Evolutionary conservation across 2,113 vertebrate species (phyloP).

Genomic region (Melanotaenia duboulayi): DNA sequence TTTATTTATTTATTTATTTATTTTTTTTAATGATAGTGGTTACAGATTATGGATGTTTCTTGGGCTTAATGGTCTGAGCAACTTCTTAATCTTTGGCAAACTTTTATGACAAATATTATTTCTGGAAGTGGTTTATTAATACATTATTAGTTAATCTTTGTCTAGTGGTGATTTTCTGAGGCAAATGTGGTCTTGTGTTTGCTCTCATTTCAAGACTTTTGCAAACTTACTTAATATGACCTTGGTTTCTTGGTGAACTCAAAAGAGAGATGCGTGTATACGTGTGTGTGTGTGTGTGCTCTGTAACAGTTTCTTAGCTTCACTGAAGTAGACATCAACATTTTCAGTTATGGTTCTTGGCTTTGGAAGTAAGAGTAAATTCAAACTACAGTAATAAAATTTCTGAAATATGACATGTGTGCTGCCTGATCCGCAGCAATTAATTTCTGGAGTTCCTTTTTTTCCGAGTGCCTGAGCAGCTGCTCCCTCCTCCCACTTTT

Average conservation of each 20-base stretch:
- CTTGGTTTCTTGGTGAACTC: constrained; percentile 29
- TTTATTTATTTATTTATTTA: too few species aligned
- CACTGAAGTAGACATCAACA: constrained; percentile 37
- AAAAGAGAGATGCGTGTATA: constrained; percentile 15
- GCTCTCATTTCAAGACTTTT: constrained; percentile 13
- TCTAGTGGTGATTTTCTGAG: not conserved
- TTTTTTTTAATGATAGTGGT: not conserved
- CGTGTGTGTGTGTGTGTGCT: constrained; percentile 12
- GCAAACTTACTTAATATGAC: constrained; percentile 25
- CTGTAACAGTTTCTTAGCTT: constrained; percentile 25
- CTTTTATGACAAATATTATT: not conserved
- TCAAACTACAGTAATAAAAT: constrained; percentile 60
- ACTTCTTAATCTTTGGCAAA: not conserved
- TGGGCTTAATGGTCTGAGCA: not conserved
- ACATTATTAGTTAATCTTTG: not conserved
- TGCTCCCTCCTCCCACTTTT: constrained; percentile 54
- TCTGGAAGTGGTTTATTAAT: not conserved
- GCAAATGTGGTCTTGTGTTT: not conserved
- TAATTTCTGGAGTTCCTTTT: constrained; percentile 71
- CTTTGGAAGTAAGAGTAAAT: constrained; percentile 57
- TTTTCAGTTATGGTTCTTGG: constrained; percentile 33
- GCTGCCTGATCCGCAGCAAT: constrained; percentile 76
- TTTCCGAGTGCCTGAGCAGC: constrained; percentile 58
- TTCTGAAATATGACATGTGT: constrained; percentile 69
- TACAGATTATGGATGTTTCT: not conserved